Evolutionary conservation across 2,797 vertebrate genomes (phyloP).

Genomic region (Danio albolineatus): DNA sequence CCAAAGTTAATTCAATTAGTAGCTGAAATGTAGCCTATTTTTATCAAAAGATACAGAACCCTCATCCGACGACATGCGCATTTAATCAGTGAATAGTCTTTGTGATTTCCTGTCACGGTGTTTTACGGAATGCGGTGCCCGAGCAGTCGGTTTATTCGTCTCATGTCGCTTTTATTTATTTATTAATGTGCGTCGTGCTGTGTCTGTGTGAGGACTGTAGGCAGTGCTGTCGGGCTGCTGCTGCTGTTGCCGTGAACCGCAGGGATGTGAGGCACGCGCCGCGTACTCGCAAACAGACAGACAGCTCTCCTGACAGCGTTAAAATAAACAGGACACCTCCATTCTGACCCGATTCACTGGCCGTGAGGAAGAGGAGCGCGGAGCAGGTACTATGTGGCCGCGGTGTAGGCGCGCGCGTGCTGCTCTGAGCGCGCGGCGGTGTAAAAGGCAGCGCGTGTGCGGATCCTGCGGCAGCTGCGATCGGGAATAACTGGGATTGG

Average conservation of each 20-base stretch:
- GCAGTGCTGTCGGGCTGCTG: slow-evolving; percentile 74
- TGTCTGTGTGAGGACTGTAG: slow-evolving; percentile 77
- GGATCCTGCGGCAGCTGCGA: slow-evolving; percentile 44
- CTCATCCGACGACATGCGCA: neutral
- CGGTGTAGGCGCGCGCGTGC: slow-evolving; percentile 6
- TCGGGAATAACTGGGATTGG: slow-evolving; percentile 11
- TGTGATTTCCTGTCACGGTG: neutral
- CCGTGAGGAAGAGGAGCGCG: neutral
- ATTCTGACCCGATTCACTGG: slow-evolving; percentile 57
- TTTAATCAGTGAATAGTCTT: neutral
- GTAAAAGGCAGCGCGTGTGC: slow-evolving; percentile 22
- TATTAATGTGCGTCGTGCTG: slow-evolving; percentile 55
- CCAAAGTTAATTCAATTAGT: neutral
- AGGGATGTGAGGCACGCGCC: slow-evolving; percentile 66
- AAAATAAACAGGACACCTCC: slow-evolving; percentile 28
- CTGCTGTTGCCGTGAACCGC: slow-evolving; percentile 61
- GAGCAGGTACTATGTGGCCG: slow-evolving; percentile 11
- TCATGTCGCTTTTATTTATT: neutral
- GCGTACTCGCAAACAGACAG: slow-evolving; percentile 55
- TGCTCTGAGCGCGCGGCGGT: slow-evolving; percentile 23
- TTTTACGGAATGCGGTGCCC: neutral
- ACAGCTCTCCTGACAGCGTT: slow-evolving; percentile 52
- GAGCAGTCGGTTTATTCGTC: neutral
- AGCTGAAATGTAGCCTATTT: neutral
- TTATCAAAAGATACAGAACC: neutral